Conservation (phyloP, 1,140 invertebrate genomes). For the Megathymus violae region DNA sequence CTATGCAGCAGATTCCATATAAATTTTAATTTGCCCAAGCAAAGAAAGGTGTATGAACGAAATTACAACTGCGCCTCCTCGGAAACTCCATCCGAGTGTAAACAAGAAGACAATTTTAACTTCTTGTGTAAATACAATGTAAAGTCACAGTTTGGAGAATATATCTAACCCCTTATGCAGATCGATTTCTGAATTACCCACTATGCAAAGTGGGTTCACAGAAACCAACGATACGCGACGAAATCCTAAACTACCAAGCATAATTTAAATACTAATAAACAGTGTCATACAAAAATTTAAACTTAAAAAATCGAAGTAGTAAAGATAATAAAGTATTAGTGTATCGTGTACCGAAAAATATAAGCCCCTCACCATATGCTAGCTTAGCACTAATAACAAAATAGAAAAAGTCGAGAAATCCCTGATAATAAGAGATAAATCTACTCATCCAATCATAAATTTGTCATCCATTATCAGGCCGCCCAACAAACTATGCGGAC, state of each 20-base stretch:
- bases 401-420: slow-evolving; percentile 35
- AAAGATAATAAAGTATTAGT: slow-evolving; percentile 20
- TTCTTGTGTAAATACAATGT: slow-evolving; percentile 43
- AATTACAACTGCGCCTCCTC: not conserved
- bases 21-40: too few relatives aligned
- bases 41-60: not conserved
- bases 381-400: too few relatives aligned
- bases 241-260: slow-evolving; percentile 34
- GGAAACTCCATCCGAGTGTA: not conserved
- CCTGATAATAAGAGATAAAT: slow-evolving; percentile 38
- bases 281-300: slow-evolving; percentile 45
- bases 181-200: slow-evolving; percentile 45
- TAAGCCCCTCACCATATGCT: too few relatives aligned
- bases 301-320: slow-evolving; percentile 23
- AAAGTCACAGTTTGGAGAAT: slow-evolving; percentile 50
- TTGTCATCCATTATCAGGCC: slow-evolving; percentile 6
- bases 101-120: slow-evolving; percentile 17
- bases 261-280: slow-evolving; percentile 39
- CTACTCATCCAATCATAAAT: slow-evolving; percentile 10
- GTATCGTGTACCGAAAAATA: slow-evolving; percentile 1
- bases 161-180: slow-evolving; percentile 44
- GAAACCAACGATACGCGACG: slow-evolving; percentile 29
- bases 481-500: slow-evolving; percentile 50
- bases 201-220: slow-evolving; percentile 39
- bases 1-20: too few relatives aligned